Evolutionary conservation across 2,113 vertebrate species (phyloP), one percentile per base, ranked within the genome.

Genomic region (Struthidea cinerea): DNA sequence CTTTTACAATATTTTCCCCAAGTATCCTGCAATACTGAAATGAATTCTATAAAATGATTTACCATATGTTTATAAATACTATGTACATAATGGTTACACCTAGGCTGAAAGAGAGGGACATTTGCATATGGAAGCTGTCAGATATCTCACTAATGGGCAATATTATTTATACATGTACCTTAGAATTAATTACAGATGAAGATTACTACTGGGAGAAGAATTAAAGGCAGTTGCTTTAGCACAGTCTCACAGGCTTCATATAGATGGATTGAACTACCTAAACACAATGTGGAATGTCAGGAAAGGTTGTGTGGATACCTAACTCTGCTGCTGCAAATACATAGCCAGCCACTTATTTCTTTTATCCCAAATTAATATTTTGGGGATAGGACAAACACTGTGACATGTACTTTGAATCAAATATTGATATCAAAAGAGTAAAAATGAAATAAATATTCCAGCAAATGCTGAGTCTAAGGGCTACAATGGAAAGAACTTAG

Each of bases 11-110:
- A 71, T 84, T 93, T 97, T 84, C n/a, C 63, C 9, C 42, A 87
- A 86, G 60, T 84, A 77, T n/a, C 17, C 30, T 81, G 21, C 13
- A 92, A 67, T 47, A 61, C 32, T 61, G 41, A 92, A 69, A 63
- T 88, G 26, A 75, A 84, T 83, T 85, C 56, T 46, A 30, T 92
- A 70, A 63, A 79, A 83, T 78, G 9, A 87, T 90, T 92, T 87
- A 41, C 19, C 55, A 77, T 95, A 64, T 44, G 84, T 91, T 97
- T 94, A 84, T 90, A 95, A 93, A 76, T 80, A 70, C 42, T 59
- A 49, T 35, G 10, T n/a, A 49, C 35, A 82, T 92, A 49, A 75
- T 75, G 50, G 76, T 82, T 42, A 52, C 35, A 14, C 85, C 33
- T 89, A 82, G 22, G 65, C 52, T 90, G 28, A 50, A 41, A 80